A percentile compares a stretch with the other conserved stretches of the same genome.
These are phyloP conservation scores for Cydia fagiglandana DNA, from an alignment of 1,140 invertebrate species.

Conservation along the genomic window DNA sequence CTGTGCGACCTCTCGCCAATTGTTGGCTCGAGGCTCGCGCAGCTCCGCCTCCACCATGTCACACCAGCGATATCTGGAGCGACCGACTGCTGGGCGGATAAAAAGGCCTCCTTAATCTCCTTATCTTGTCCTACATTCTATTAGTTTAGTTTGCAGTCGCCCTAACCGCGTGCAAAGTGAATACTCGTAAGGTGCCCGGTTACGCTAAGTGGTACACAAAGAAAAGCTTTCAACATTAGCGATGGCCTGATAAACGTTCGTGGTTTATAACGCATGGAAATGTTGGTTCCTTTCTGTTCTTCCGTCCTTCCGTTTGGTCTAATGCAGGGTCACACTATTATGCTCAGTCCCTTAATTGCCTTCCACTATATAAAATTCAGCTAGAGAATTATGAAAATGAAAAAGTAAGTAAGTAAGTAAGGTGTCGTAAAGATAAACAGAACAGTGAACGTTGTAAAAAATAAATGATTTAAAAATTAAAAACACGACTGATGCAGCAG, in stretches of 20 bases:
- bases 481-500: too few species aligned
- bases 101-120: background rate
- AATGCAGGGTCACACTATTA: background rate
- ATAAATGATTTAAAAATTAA: too few species aligned
- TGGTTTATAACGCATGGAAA: constrained; percentile 6
- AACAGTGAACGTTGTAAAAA: too few species aligned
- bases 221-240: constrained; percentile 31
- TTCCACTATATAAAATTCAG: too few species aligned
- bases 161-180: constrained; percentile 12
- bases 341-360: too few species aligned
- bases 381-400: too few species aligned
- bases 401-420: too few species aligned
- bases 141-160: background rate
- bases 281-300: background rate
- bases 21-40: too few species aligned
- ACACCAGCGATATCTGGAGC: too few species aligned
- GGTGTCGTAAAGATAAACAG: too few species aligned
- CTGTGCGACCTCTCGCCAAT: too few species aligned
- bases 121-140: background rate
- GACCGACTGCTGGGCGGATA: background rate
- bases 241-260: background rate
- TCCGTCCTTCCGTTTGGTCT: background rate
- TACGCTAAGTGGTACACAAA: constrained; percentile 22
- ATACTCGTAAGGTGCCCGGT: constrained; percentile 25
- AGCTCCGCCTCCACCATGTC: too few species aligned